phyloP scores from a whole-genome alignment of 2,888 invertebrate species.

The Cremastobaeus sp. region DNA sequence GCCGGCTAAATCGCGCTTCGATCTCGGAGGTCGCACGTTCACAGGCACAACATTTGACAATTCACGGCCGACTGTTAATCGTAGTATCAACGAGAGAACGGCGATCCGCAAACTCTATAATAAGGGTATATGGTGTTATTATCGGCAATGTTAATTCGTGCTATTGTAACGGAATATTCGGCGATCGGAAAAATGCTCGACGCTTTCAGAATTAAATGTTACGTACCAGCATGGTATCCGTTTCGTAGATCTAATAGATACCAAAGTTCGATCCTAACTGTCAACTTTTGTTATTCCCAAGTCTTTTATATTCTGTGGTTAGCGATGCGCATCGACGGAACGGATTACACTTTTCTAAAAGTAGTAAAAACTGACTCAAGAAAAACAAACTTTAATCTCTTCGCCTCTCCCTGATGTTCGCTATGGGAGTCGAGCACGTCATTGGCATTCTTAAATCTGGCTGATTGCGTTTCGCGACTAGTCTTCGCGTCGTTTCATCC shows the following conservation, averaged over 20 bases:
- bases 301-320: conserved; percentile 76
- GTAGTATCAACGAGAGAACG: conserved; percentile 32
- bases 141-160: not conserved
- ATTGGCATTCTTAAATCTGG: conserved; percentile 60
- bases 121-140: conserved; percentile 18
- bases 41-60: conserved; percentile 12
- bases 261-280: conserved; percentile 73
- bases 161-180: not conserved
- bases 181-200: not conserved
- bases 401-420: conserved; percentile 66
- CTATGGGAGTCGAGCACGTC: conserved; percentile 63
- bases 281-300: conserved; percentile 63
- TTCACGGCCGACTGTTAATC: conserved; percentile 28
- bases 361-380: conserved; percentile 71
- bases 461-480: not conserved
- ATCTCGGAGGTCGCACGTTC: conserved; percentile 15
- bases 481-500: not conserved
- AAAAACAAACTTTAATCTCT: conserved; percentile 72
- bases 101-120: conserved; percentile 45
- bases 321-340: conserved; percentile 75
- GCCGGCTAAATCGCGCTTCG: conserved; percentile 38
- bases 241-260: conserved; percentile 66
- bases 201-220: conserved; percentile 42
- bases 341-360: conserved; percentile 75
- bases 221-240: conserved; percentile 74